Base-by-base conservation (phyloP, 2,113 vertebrate species). In the Emydocephalus ijimae region DNA sequence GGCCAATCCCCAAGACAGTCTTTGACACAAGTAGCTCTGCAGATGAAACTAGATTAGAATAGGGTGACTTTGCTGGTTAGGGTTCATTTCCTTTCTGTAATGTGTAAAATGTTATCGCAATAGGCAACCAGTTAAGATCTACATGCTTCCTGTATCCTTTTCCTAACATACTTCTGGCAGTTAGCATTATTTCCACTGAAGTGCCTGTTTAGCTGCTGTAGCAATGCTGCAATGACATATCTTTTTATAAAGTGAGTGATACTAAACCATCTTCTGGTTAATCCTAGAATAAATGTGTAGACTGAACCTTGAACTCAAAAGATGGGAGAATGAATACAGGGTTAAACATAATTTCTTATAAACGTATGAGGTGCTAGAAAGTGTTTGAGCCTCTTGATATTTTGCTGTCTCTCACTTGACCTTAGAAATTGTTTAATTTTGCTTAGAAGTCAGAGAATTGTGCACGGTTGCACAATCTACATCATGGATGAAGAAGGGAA, bases 181-280 rank as follows among this genome's bases (percentile, higher is more conserved):
- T 18, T 74, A 29, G 45, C 61, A 90, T 85, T 57, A 56, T 93
- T 50, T 89, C 81, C 61, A 64, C 11, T 39, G 54, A 1, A 12
- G 55, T 93, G 85, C 85, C 55, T 91, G 26, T 88, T 48, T 9
- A 45, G 52, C 90, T 96, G 92, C 88, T 74, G 0, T 89, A 5
- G 0, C n/a, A 90, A 55, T 59, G 94, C n/a, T 18, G 93, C 21
- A 89, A 89, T 23, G 55, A 24, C 4, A 8, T 91, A 26, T 43
- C 61, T 91, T 43, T 54, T 85, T 15, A 81, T 0, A 0, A 89
- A 92, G n/a, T 57, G 86, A 48, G 94, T 69, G 88, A 45, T 90
- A 55, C 1, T 57, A 92, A 81, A 85, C 69, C 59, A 61, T 61
- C 88, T 85, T 92, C 87, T 56, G 9, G 10, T 81, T 29, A 39